These are phyloP conservation scores for Crax fasciolata DNA, from an alignment of 2,797 vertebrate genomes.

Conservation along the genomic window DNA sequence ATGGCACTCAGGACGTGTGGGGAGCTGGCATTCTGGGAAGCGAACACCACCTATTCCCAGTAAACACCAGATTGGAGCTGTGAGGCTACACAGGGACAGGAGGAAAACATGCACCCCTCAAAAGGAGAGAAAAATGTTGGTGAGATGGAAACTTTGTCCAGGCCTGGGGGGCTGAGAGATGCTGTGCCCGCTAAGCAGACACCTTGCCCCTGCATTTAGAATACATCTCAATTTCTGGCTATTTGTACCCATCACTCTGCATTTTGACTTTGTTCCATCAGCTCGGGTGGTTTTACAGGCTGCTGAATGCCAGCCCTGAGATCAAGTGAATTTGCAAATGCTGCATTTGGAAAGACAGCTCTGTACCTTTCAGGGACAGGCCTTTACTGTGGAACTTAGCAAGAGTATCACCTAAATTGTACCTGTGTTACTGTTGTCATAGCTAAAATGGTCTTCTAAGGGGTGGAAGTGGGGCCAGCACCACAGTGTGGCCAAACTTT, in stretches of 20 bases:
- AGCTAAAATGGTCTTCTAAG: not conserved
- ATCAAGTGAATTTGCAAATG: not conserved
- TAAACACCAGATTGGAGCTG: slow-evolving; percentile 69
- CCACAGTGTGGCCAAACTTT: not conserved
- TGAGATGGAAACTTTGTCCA: not conserved
- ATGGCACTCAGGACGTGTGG: not conserved
- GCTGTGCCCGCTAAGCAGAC: not conserved
- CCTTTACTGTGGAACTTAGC: not conserved
- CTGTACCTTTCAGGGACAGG: not conserved
- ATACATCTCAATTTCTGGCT: slow-evolving; percentile 20
- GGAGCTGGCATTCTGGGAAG: not conserved
- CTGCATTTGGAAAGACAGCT: not conserved
- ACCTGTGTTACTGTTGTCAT: not conserved
- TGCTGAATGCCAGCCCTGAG: not conserved
- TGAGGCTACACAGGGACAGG: not conserved
- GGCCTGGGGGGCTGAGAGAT: not conserved
- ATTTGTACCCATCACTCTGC: slow-evolving; percentile 28
- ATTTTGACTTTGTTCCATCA: not conserved
- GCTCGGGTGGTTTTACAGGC: not conserved
- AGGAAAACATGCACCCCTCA: not conserved
- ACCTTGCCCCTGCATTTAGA: slow-evolving; percentile 18
- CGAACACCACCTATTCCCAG: slow-evolving; percentile 62
- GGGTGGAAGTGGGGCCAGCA: not conserved
- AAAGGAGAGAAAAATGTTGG: not conserved
- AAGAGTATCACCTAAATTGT: not conserved